These are phyloP conservation scores for Rhinolophus sinicus DNA, from an alignment of 2,113 vertebrate genomes.

Conservation along the genomic window DNA sequence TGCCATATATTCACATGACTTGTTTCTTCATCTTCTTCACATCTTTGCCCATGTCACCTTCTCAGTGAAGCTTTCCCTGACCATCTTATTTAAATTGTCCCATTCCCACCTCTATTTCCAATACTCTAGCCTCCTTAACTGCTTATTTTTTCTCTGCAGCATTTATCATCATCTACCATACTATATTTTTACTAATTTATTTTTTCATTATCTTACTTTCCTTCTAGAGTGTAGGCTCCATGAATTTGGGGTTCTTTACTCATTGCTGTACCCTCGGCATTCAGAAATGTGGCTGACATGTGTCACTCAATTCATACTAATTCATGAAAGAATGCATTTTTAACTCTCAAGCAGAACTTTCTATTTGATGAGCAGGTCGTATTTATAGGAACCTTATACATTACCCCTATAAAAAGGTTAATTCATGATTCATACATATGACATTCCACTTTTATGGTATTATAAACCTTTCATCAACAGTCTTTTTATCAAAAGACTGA, in stretches of 20 bases:
- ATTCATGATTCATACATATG: background rate
- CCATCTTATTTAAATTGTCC: background rate
- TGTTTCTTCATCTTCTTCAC: background rate
- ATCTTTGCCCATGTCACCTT: background rate
- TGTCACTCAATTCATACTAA: background rate
- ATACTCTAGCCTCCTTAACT: background rate
- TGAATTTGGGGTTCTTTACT: background rate
- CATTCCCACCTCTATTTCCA: background rate
- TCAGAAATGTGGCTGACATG: background rate
- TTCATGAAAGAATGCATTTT: background rate
- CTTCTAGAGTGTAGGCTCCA: background rate
- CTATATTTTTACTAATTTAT: background rate
- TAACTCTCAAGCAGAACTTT: background rate
- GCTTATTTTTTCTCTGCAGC: background rate
- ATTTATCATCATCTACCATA: background rate
- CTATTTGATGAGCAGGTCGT: background rate
- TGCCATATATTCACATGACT: background rate
- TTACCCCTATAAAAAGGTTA: background rate
- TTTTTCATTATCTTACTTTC: background rate
- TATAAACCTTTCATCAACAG: background rate
- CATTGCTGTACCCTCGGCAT: background rate
- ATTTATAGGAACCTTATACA: background rate
- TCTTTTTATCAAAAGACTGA: background rate
- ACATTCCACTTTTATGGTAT: background rate
- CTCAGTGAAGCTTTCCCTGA: background rate